These are phyloP conservation scores for Budorcas taxicolor DNA, from an alignment of 2,113 vertebrate genomes.

Conservation along the genomic window DNA sequence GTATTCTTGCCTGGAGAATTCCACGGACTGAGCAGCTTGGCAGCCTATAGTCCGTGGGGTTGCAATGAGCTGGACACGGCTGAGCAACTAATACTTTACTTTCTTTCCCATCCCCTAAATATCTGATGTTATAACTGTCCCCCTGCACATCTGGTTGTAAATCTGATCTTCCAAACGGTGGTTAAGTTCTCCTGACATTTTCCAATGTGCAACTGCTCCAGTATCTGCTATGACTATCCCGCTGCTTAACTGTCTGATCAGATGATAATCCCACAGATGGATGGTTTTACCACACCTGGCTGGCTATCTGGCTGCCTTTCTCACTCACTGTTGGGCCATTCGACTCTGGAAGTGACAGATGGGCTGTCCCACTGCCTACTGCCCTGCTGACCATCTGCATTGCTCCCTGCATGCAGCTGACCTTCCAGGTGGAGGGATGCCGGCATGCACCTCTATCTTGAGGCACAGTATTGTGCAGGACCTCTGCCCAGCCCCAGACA, in stretches of 20 bases:
- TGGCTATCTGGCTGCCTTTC: neutral
- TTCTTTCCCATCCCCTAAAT: neutral
- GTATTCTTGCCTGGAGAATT: neutral
- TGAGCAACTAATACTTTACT: neutral
- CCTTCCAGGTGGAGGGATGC: neutral
- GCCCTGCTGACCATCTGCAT: neutral
- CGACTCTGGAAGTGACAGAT: neutral
- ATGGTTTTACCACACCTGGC: neutral
- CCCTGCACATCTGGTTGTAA: neutral
- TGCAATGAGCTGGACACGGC: neutral
- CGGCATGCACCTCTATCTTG: neutral
- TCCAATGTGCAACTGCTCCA: neutral
- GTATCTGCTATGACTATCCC: neutral
- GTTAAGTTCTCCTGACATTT: neutral
- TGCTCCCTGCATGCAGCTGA: neutral
- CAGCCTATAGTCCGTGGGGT: neutral
- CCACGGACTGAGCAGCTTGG: neutral
- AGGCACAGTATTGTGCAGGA: neutral
- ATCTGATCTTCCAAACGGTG: neutral
- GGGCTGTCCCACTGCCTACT: neutral
- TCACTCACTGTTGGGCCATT: neutral
- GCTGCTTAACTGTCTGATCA: neutral
- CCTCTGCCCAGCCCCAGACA: neutral
- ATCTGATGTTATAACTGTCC: neutral
- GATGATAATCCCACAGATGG: neutral